Base-by-base conservation (phyloP, 2,888 invertebrate species). In the Microplitis deprimator region DNA sequence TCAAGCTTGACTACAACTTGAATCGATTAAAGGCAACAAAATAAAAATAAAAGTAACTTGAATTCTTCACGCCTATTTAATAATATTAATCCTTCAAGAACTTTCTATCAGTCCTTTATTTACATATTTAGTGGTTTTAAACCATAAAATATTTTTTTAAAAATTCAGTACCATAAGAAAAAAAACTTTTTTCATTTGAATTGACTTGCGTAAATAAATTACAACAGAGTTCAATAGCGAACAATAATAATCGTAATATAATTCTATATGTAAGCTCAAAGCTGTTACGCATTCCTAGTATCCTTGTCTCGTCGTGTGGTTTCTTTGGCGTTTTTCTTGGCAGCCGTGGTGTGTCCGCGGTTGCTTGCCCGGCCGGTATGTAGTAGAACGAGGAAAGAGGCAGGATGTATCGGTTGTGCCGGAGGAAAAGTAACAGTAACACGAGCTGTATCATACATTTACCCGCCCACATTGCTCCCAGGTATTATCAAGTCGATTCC, bases 381-480 rank as follows among this genome's bases (percentile, higher is more conserved):
- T 65, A 41, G 72, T 75, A 59, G 78, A 83, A 79, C 77, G 77
- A 76, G 74, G 75, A 80, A 80, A 82, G 78, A 77, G 74, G 79
- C 80, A 77, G 80, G 80, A 79, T 82, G 79, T 83, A 81, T 83
- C 81, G 80, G 82, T 77, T 84, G 84, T 84, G 77, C 83, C 81
- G 74, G 82, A 84, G 83, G 83, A 84, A 83, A 85, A 86, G 84
- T 85, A 86, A 85, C 84, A 85, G 85, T 85, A 84, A 85, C 82
- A 75, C 76, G 78, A 79, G 74, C 78, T 77, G 72, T 78, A 74
- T 75, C 77, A 79, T 80, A 78, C 75, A 73, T 75, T 80, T 73
- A 81, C 76, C 81, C 82, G 82, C 82, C 82, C 81, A 82, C 82
- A 81, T 79, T 71, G 80, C 79, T 75, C 75, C 77, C 78, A 74